phyloP scores from a whole-genome alignment of 2,888 invertebrate genomes.

The Ectemnius cavifrons region DNA sequence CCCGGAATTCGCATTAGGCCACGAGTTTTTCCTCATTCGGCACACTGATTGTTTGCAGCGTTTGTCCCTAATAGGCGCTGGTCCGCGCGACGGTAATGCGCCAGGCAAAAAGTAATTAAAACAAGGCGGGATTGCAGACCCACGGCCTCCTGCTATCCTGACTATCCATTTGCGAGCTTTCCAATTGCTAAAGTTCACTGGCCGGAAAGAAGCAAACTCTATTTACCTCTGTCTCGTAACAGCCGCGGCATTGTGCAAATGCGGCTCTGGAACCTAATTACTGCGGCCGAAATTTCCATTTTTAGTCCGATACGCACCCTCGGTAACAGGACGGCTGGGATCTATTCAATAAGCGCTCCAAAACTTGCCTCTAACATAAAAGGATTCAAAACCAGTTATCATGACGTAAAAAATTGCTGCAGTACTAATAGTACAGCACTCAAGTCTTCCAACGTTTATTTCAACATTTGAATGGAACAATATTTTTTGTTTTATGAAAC shows the following conservation, averaged over 20 bases:
- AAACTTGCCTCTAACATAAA: too few species aligned
- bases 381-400: too few species aligned
- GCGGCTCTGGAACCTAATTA: constrained; percentile 1
- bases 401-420: too few species aligned
- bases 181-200: constrained; percentile 10
- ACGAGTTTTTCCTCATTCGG: constrained; percentile 8
- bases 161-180: constrained; percentile 1
- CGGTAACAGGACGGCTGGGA: not conserved
- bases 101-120: constrained; percentile 4
- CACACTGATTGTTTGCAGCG: constrained; percentile 2
- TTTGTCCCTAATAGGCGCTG: constrained; percentile 3
- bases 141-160: not conserved
- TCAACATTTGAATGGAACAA: constrained; percentile 25
- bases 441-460: constrained; percentile 23
- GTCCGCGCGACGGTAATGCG: not conserved
- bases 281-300: not conserved
- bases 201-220: constrained; percentile 8
- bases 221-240: not conserved
- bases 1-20: constrained; percentile 1
- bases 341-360: not conserved
- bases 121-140: constrained; percentile 2
- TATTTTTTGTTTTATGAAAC: not conserved
- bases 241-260: not conserved
- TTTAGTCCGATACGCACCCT: not conserved
- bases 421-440: too few species aligned